phyloP scores from a whole-genome alignment of 2,888 invertebrate species.

The Chalcis sispes region DNA sequence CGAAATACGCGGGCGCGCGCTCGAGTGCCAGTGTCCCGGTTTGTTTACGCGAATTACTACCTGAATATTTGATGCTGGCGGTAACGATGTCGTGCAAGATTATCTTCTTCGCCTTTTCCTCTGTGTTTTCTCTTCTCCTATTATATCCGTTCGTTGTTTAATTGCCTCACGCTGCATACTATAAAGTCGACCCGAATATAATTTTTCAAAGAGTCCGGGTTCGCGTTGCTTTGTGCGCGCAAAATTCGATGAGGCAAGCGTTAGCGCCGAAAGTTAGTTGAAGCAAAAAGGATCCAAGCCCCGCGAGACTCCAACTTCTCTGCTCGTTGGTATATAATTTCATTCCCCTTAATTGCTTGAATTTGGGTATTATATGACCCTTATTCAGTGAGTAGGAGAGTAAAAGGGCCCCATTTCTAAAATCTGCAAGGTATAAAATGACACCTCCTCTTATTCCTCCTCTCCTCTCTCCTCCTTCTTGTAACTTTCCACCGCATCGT shows the following conservation, averaged over 20 bases:
- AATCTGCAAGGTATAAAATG: slow-evolving; percentile 20
- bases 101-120: too few species aligned
- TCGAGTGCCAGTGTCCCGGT: too few species aligned
- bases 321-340: slow-evolving; percentile 23
- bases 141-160: too few species aligned
- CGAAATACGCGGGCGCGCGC: too few species aligned
- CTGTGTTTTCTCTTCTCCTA: too few species aligned
- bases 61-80: not conserved
- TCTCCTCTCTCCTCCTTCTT: not conserved
- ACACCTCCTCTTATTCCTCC: not conserved
- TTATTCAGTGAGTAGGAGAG: not conserved
- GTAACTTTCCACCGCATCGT: too few species aligned
- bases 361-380: slow-evolving; percentile 24
- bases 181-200: slow-evolving; percentile 39
- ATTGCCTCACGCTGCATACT: too few species aligned
- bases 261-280: not conserved
- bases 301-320: too few species aligned
- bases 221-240: not conserved
- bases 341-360: slow-evolving; percentile 10
- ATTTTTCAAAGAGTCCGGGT: slow-evolving; percentile 37
- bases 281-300: not conserved
- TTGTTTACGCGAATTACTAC: too few species aligned
- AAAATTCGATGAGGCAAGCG: not conserved
- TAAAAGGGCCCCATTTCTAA: not conserved
- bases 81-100: not conserved